These are phyloP conservation scores for Batillaria attramentaria DNA, from an alignment of 1,140 invertebrate species.

Conservation along the genomic window DNA sequence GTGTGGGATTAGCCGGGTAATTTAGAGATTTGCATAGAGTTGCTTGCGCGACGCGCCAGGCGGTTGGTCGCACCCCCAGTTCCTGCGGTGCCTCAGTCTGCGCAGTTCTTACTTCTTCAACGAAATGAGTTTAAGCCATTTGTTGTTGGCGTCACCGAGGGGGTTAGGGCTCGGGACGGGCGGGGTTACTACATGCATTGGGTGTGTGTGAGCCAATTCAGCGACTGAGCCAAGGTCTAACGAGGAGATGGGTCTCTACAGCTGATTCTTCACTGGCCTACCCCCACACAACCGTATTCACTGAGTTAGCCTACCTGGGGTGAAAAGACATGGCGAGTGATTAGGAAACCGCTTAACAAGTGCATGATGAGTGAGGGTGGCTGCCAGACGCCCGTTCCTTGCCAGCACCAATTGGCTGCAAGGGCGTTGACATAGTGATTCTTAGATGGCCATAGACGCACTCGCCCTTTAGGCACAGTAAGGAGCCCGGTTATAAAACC, in stretches of 20 bases:
- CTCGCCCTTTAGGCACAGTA: neutral
- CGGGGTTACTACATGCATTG: neutral
- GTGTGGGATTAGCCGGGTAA: too few relatives aligned
- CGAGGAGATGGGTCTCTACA: too few relatives aligned
- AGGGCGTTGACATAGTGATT: conserved; percentile 11
- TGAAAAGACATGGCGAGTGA: neutral
- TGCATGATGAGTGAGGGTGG: neutral
- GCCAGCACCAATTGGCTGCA: conserved; percentile 4
- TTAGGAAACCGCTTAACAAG: neutral
- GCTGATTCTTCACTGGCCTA: neutral
- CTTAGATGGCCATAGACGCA: neutral
- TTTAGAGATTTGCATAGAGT: too few relatives aligned
- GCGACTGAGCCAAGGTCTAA: neutral
- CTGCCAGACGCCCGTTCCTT: neutral
- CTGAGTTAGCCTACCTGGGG: neutral
- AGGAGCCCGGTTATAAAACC: conserved; percentile 13
- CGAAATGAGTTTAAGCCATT: too few relatives aligned
- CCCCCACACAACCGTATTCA: neutral
- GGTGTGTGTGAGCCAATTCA: neutral
- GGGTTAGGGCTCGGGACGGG: too few relatives aligned
- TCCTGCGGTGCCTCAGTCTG: too few relatives aligned
- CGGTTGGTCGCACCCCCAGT: too few relatives aligned
- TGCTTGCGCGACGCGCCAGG: too few relatives aligned
- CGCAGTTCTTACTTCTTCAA: too few relatives aligned
- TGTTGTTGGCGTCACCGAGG: too few relatives aligned